Evolutionary conservation across 2,888 invertebrate genomes (phyloP).

Genomic region (Oxycera nigricornis): DNA sequence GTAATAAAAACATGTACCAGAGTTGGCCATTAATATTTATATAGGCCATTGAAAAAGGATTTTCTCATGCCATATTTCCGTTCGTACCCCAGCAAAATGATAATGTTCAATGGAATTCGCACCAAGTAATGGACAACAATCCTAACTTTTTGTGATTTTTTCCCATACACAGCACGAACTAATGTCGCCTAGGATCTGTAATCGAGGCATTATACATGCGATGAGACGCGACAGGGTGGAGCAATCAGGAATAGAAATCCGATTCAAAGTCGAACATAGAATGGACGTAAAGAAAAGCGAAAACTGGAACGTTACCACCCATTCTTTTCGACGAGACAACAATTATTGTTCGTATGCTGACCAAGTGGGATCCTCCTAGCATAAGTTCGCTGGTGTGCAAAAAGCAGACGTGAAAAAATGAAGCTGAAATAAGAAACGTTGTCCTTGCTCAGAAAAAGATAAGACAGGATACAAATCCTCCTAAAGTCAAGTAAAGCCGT

Average conservation of each 20-base stretch:
- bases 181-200: slow-evolving; percentile 35
- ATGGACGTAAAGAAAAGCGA: background rate
- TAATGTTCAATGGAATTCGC: background rate
- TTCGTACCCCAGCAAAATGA: background rate
- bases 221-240: slow-evolving; percentile 32
- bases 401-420: background rate
- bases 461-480: slow-evolving; percentile 46
- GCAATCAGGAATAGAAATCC: background rate
- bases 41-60: slow-evolving; percentile 33
- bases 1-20: background rate
- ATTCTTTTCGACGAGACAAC: slow-evolving; percentile 7
- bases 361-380: background rate
- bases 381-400: background rate
- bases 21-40: slow-evolving; percentile 35
- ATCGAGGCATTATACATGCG: slow-evolving; percentile 18
- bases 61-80: slow-evolving; percentile 1
- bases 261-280: background rate
- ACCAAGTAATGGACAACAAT: background rate
- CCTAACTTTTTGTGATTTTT: background rate
- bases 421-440: slow-evolving; percentile 43
- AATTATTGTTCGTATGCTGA: background rate
- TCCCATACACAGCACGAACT: slow-evolving; percentile 31
- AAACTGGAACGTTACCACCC: slow-evolving; percentile 27
- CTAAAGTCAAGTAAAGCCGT: slow-evolving; percentile 44
- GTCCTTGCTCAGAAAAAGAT: slow-evolving; percentile 43